A percentile compares a stretch with the other conserved stretches of the same genome.
phyloP scores from a whole-genome alignment of 2,888 invertebrate species.

The Brachypalpus laphriformis region DNA sequence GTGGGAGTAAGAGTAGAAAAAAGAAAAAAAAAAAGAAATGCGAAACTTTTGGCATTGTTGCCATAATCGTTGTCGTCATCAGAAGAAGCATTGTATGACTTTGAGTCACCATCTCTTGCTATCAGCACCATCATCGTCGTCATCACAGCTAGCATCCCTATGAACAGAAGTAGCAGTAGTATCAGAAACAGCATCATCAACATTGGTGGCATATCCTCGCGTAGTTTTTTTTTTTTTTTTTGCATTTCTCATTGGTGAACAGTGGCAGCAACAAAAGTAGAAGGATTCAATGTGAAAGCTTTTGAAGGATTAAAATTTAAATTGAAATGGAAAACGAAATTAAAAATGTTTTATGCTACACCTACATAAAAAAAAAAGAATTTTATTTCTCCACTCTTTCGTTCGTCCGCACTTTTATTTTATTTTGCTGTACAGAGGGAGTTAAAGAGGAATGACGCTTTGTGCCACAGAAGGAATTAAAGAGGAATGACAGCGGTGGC shows the following conservation, averaged over 20 bases:
- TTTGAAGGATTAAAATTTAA: conserved; percentile 73
- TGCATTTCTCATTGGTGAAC: conserved; percentile 53
- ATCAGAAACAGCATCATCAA: conserved; percentile 64
- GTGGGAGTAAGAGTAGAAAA: not conserved
- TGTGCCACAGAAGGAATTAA: too few species aligned
- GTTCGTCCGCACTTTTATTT: not conserved
- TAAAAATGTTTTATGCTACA: conserved; percentile 55
- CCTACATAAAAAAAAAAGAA: not conserved
- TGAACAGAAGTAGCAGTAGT: conserved; percentile 1
- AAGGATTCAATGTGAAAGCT: conserved; percentile 70
- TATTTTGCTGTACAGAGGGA: not conserved
- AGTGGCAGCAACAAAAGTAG: conserved; percentile 52
- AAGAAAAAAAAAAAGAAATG: conserved; percentile 14
- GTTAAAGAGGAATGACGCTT: too few species aligned
- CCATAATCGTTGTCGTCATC: conserved; percentile 72
- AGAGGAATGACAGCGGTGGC: not conserved
- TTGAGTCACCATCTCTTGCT: conserved; percentile 43
- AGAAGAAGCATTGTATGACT: conserved; percentile 60
- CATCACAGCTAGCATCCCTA: conserved; percentile 5
- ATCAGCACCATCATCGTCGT: conserved; percentile 20
- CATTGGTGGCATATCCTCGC: conserved; percentile 62
- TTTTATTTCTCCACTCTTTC: not conserved
- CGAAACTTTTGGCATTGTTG: conserved; percentile 68
- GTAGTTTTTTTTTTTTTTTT: conserved; percentile 41
- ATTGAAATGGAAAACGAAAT: conserved; percentile 73